A percentile compares a stretch with the other conserved stretches of the same genome.
Conservation (phyloP, 2,888 invertebrate species). For the Tetragonisca angustula region DNA sequence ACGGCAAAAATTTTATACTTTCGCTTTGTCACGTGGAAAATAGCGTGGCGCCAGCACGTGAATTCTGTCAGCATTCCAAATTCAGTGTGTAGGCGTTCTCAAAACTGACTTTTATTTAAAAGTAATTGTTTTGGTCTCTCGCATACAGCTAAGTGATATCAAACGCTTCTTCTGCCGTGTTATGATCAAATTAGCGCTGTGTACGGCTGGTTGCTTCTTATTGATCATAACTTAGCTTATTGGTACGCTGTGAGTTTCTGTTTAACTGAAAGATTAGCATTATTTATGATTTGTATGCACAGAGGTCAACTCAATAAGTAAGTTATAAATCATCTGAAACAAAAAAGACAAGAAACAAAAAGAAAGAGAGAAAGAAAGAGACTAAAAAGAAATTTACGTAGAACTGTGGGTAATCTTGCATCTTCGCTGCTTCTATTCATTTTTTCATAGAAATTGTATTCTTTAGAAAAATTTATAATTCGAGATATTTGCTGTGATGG, state of each 20-base stretch:
- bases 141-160: background rate
- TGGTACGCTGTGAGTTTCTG: background rate
- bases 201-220: background rate
- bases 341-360: too few relatives aligned
- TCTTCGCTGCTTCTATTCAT: background rate
- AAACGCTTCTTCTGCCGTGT: conserved; percentile 4
- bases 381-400: background rate
- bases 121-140: conserved; percentile 34
- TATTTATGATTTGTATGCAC: background rate
- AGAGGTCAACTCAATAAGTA: background rate
- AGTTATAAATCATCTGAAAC: background rate
- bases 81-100: conserved; percentile 32
- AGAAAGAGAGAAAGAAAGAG: background rate
- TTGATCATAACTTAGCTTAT: background rate
- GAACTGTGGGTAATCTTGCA: background rate
- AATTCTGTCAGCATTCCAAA: conserved; percentile 32
- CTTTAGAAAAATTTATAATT: background rate
- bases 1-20: background rate
- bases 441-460: background rate
- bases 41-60: conserved; percentile 46
- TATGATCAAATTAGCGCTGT: conserved; percentile 23
- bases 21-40: conserved; percentile 42
- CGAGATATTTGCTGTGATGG: background rate
- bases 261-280: background rate
- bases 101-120: conserved; percentile 36